Evolutionary conservation across 2,888 invertebrate genomes (phyloP), one percentile per base, ranked within the genome.

Genomic region (Julus scandinavius): DNA sequence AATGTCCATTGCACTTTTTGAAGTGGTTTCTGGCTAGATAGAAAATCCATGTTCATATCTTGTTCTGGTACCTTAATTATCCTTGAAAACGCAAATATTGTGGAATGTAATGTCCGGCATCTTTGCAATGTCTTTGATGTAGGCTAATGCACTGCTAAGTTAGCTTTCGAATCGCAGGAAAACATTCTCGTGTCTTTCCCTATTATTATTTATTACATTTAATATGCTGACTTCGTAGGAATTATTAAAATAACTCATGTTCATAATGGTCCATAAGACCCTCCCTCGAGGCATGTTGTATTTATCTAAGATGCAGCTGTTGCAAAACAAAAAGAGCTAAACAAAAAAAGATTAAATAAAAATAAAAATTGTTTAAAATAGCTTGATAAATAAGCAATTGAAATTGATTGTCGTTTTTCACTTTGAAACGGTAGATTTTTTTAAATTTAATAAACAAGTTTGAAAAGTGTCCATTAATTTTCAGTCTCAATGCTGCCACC

Each of bases 231-330:
- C 80, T 20, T 80, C 80, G 7, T 80, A 80, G 5, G 38, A 80
- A 80, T 38, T 72, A 80, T 80, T 80, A 15, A 38, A 13, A 80
- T 80, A 80, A 80, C 80, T 80, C 38, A 38, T 80, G 80, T 15
- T 38, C 80, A 38, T 80, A 80, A 80, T 80, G 80, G 80, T 15
- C 38, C 38, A 13, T 5, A 15, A 29, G 9, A 29, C 13, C 38
- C 38, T 80, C 7, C 13, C 4, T 80, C 80, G 80, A 72, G 72
- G 7, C 72, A 20, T 72, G n/a, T 72, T 72, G 29, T 72, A 29
- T 20, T 38, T 9, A 29, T 9, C 11, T 7, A 29, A 72, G 7
- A 72, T 72, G 29, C 2, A 54, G 54, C 54, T 9, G 54, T 54
- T 13, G 4, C 54, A 0, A n/a, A n/a, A n/a, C n/a, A n/a, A n/a